Evolutionary conservation across 2,113 vertebrate genomes (phyloP), one percentile per base, ranked within the genome.

Genomic region (Oncorhynchus clarkii): DNA sequence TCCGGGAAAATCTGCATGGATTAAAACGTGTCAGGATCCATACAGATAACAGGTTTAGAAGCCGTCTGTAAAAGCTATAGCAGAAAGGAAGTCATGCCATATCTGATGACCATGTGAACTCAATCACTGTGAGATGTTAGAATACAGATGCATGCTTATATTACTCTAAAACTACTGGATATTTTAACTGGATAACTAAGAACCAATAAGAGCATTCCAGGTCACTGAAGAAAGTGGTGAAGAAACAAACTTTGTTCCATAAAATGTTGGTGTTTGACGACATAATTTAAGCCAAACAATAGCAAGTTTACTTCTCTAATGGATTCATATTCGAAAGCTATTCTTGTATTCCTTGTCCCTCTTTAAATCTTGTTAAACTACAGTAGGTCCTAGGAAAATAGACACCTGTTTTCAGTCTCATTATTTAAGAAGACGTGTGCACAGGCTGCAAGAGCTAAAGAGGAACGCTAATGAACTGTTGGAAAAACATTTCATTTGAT

Each of bases 131-230:
- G 14, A 26, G 3, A 70, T 24, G 69, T 79, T 78, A 67, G 75
- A 77, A 88, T 83, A 72, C 80, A 51, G 81, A 78, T n/a, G 84
- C 89, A 91, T 92, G 91, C 91, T 86, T 78, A 78, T 80, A 49
- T 70, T 86, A 80, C 75, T 48, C 72, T 20, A 70, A 57, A 62
- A 22, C 67, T 76, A 76, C 54, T 27, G 57, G 72, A 80, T 64
- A 29, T 54, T 54, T 54, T 54, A 24, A 24, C 68, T 45, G 57
- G 72, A 77, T 66, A 81, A 80, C 67, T 76, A 67, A 81, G 51
- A n/a, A 73, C n/a, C 11, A 34, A 51, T 3, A 59, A 39, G 65
- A 49, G n/a, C 20, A 64, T 78, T 82, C 29, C 22, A 74, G 76
- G 64, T 72, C 78, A 77, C 75, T 65, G n/a, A 70, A 29, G 20